Percentiles rank a stretch among this genome's conserved stretches.
phyloP scores from a whole-genome alignment of 2,888 invertebrate genomes.

The Gasteruption jaculator region DNA sequence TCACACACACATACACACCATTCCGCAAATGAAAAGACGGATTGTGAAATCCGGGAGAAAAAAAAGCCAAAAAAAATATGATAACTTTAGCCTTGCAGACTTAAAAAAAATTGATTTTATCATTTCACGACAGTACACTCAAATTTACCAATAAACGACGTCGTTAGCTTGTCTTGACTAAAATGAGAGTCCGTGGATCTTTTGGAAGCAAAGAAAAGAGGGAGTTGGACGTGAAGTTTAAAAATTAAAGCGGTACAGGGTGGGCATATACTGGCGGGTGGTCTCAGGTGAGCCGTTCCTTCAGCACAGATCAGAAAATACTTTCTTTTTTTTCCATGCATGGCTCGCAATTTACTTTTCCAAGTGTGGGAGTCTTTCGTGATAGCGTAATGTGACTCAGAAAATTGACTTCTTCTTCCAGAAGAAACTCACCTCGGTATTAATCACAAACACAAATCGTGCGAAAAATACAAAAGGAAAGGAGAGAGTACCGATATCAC shows the following conservation, averaged over 20 bases:
- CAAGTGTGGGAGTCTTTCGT: slow-evolving; percentile 34
- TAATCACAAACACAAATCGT: no score
- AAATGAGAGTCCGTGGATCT: slow-evolving; percentile 8
- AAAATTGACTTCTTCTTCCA: no score
- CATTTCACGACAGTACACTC: no score
- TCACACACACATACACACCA: no score
- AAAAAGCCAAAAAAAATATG: slow-evolving; percentile 4
- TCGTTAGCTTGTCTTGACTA: slow-evolving; percentile 6
- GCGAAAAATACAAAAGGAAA: not conserved
- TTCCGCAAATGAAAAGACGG: no score
- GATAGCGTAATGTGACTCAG: slow-evolving; percentile 37
- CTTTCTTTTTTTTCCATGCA: slow-evolving; percentile 27
- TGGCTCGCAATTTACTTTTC: slow-evolving; percentile 40
- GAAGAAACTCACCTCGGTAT: no score
- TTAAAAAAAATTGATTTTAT: no score
- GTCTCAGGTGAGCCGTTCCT: slow-evolving; percentile 48
- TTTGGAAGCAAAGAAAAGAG: slow-evolving; percentile 19
- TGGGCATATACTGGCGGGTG: slow-evolving; percentile 44
- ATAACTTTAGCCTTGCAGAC: no score
- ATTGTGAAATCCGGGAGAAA: no score
- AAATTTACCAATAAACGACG: no score
- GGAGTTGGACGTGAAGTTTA: slow-evolving; percentile 50
- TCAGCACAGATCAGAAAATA: slow-evolving; percentile 25
- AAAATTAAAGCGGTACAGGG: slow-evolving; percentile 35
- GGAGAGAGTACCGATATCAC: not conserved